Evolutionary conservation across 1,140 invertebrate genomes (phyloP).

Genomic region (Amyelois transitella): DNA sequence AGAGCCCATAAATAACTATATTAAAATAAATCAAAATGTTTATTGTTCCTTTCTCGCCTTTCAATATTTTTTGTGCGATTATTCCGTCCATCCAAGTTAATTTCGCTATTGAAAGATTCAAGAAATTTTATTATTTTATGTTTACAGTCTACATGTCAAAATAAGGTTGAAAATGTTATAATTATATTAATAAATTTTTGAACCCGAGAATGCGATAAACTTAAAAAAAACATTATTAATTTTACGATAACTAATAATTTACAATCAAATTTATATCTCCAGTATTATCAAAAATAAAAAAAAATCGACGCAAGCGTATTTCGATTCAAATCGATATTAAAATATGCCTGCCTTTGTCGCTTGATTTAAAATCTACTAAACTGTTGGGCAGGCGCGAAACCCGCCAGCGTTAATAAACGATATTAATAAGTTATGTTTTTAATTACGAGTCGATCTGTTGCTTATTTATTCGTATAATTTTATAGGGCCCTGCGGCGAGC

Average conservation of each 20-base stretch:
- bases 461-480: slow-evolving; percentile 71
- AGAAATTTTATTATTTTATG: too few relatives aligned
- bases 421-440: slow-evolving; percentile 72
- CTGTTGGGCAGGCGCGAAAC: slow-evolving; percentile 48
- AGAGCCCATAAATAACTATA: slow-evolving; percentile 65
- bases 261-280: neutral
- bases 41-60: slow-evolving; percentile 68
- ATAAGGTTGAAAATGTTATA: too few relatives aligned
- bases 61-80: neutral
- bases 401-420: slow-evolving; percentile 62
- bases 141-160: too few relatives aligned
- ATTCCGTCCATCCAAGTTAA: too few relatives aligned
- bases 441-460: slow-evolving; percentile 57
- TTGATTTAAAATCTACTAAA: slow-evolving; percentile 12
- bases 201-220: neutral
- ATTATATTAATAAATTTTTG: neutral
- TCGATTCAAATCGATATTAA: slow-evolving; percentile 7
- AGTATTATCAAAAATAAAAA: neutral
- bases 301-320: neutral
- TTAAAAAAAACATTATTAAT: neutral
- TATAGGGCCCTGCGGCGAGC: slow-evolving; percentile 63
- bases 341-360: slow-evolving; percentile 15
- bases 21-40: slow-evolving; percentile 67
- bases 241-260: neutral
- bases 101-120: neutral